Evolutionary conservation across 2,113 vertebrate genomes (phyloP).

Genomic region (Myiopsitta monachus): DNA sequence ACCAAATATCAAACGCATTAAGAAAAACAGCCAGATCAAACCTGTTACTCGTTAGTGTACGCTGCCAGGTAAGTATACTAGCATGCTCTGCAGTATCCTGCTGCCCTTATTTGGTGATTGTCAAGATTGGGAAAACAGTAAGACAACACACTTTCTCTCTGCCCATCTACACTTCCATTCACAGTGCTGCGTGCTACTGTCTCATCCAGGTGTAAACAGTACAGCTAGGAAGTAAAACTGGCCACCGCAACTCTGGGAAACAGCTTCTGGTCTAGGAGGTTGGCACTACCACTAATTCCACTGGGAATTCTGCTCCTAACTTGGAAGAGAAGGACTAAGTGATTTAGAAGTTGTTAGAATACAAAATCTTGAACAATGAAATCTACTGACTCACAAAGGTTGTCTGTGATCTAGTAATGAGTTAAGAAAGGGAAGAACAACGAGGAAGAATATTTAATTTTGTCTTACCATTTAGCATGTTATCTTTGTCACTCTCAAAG

Average conservation of each 20-base stretch:
- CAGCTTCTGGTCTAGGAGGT: background rate
- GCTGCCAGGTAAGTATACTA: background rate
- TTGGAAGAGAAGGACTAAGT: background rate
- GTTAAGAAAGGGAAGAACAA: background rate
- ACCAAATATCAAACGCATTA: background rate
- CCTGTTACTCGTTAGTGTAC: background rate
- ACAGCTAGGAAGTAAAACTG: background rate
- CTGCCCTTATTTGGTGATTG: background rate
- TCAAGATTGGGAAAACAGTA: background rate
- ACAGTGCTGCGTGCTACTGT: background rate
- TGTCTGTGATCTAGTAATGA: background rate
- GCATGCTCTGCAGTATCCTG: background rate
- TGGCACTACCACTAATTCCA: background rate
- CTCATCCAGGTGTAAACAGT: background rate
- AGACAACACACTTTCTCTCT: background rate
- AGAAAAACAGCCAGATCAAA: background rate
- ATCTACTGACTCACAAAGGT: background rate
- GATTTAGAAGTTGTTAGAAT: background rate
- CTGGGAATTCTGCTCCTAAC: background rate
- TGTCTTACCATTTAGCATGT: conserved; percentile 24
- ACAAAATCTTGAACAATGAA: background rate
- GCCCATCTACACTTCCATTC: background rate
- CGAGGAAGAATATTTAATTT: background rate
- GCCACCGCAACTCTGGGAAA: background rate
- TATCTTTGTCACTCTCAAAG: conserved; percentile 82